Base-by-base conservation (phyloP, 2,113 vertebrate genomes). In the Melospiza georgiana region DNA sequence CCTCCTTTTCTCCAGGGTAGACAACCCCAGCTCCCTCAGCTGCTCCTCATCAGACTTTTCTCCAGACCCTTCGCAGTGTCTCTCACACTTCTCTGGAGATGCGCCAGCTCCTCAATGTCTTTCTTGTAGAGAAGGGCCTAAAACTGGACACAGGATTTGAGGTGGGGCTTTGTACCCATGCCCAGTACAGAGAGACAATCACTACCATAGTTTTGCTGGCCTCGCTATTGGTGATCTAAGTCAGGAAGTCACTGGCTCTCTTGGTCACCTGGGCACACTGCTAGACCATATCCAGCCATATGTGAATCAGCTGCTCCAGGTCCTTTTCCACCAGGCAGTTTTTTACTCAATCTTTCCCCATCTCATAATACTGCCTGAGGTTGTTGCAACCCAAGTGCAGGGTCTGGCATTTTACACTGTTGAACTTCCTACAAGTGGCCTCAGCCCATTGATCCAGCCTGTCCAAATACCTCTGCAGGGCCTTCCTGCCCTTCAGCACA, bases 321-420 rank as follows among this genome's bases (percentile, higher is more conserved):
- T 37, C 25, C 27, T 59, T 59, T 81, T 66, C 10, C 9, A 22
- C 5, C 1, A 0, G 17, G 11, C 21, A 31, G 17, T 8, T 74
- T 81, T 74, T 19, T 4, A 59, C 4, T 8, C 12, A 39, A 12
- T 33, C 9, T 59, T 17, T n/a, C 12, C 10, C 22, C 10, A 28
- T 25, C 11, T 20, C 28, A 1, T 14, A 37, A 15, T 8, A 1
- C 18, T 74, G 15, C 10, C 15, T 44, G 22, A 21, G 7, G 11
- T 19, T 51, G 17, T 19, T 66, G 31, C 20, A 24, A 43, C 12
- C 25, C 31, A 51, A 16, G 12, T 15, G 4, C 21, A 43, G 12
- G 11, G 43, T 10, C 9, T 0, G 0, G 21, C 11, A 5, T 5
- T 66, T 23, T 5, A 31, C 6, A 7, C 11, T 37, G 11, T 13